These are phyloP conservation scores for Argyresthia albistria DNA, from an alignment of 2,888 invertebrate species.

Conservation along the genomic window DNA sequence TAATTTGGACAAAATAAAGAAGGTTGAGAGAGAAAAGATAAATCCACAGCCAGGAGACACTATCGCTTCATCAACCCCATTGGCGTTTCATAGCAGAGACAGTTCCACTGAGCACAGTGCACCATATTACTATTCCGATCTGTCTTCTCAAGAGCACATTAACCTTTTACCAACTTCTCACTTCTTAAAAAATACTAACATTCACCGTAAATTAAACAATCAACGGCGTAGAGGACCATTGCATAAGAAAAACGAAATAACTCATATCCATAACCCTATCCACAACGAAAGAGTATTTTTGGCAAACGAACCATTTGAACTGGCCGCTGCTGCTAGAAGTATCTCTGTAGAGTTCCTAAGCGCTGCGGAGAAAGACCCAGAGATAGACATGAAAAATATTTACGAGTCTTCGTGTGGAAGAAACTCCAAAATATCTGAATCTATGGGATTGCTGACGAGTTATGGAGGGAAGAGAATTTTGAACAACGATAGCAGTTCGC, in stretches of 20 bases:
- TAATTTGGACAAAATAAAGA: conserved; percentile 58
- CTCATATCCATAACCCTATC: conserved; percentile 82
- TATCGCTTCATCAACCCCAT: conserved; percentile 43
- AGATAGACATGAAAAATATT: conserved; percentile 79
- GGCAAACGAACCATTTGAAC: conserved; percentile 54
- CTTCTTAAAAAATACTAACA: conserved; percentile 62
- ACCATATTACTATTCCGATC: conserved; percentile 90
- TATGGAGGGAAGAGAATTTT: conserved; percentile 60
- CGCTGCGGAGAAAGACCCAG: conserved; percentile 76
- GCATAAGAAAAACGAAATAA: conserved; percentile 76
- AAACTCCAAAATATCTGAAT: conserved; percentile 70
- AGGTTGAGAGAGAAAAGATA: conserved; percentile 55
- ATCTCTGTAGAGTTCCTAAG: conserved; percentile 78
- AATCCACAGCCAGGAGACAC: conserved; percentile 37
- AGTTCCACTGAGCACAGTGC: conserved; percentile 79
- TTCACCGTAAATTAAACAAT: conserved; percentile 77
- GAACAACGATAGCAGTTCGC: conserved; percentile 26
- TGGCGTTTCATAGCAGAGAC: conserved; percentile 73
- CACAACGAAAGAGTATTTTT: conserved; percentile 47
- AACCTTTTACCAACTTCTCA: conserved; percentile 56
- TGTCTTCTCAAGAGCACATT: conserved; percentile 69
- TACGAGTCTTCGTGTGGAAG: conserved; percentile 79
- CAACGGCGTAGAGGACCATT: conserved; percentile 77
- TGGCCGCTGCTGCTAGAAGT: conserved; percentile 73
- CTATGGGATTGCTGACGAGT: conserved; percentile 57